A percentile compares a stretch with the other conserved stretches of the same genome.
These are phyloP conservation scores for Andricus quercusramuli DNA, from an alignment of 2,888 invertebrate species.

Conservation along the genomic window DNA sequence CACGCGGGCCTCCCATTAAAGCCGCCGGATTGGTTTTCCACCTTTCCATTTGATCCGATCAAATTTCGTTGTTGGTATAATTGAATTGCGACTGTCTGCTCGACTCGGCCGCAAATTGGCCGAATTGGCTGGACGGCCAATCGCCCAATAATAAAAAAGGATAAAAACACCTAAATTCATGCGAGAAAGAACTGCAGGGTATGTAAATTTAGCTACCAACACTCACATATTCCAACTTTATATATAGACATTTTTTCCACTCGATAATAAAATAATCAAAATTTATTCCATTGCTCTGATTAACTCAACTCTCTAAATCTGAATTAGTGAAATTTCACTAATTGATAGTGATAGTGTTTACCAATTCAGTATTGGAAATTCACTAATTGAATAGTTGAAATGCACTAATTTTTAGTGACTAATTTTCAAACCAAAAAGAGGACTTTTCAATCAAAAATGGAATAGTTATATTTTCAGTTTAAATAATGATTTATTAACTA, in stretches of 20 bases:
- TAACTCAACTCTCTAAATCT: no score
- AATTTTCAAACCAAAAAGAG: no score
- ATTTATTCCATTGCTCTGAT: not conserved
- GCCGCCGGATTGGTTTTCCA: constrained; percentile 70
- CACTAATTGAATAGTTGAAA: no score
- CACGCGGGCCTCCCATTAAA: constrained; percentile 68
- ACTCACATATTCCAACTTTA: constrained; percentile 10
- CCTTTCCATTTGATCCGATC: constrained; percentile 70
- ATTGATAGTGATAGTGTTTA: no score
- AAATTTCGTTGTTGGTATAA: constrained; percentile 70
- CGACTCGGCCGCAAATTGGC: constrained; percentile 73
- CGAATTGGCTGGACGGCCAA: constrained; percentile 63
- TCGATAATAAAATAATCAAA: not conserved
- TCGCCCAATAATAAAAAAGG: constrained; percentile 57
- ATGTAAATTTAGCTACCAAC: constrained; percentile 32
- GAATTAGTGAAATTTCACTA: no score
- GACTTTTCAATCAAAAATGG: no score
- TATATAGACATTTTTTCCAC: not conserved
- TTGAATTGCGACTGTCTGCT: constrained; percentile 73
- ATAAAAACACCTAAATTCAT: constrained; percentile 50
- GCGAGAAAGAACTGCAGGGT: constrained; percentile 17
- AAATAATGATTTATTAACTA: no score
- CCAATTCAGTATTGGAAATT: no score
- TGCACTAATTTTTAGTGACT: no score
- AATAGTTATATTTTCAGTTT: no score